Evolutionary conservation across 1,140 invertebrate genomes (phyloP).

Genomic region (Papilio polytes): DNA sequence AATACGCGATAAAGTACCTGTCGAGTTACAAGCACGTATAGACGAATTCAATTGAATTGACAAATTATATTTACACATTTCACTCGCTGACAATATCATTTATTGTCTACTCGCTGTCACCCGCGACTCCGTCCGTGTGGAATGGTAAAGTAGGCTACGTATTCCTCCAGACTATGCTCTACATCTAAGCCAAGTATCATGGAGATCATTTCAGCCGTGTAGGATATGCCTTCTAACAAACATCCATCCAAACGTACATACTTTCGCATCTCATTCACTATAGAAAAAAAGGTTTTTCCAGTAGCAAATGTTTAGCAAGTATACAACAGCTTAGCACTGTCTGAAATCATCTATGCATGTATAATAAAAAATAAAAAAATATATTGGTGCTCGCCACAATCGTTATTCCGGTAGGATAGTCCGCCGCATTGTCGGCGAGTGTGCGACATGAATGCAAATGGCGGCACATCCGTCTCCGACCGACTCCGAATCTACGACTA

Average conservation of each 20-base stretch:
- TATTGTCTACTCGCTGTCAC: too few species aligned
- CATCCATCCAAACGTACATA: too few species aligned
- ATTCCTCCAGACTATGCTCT: too few species aligned
- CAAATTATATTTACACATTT: too few species aligned
- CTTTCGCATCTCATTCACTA: too few species aligned
- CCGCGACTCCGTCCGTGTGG: too few species aligned
- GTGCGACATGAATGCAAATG: constrained; percentile 75
- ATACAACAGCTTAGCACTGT: not conserved
- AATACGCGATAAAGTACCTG: constrained; percentile 18
- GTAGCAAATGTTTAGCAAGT: too few species aligned
- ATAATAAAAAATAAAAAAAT: constrained; percentile 39
- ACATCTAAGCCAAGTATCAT: too few species aligned
- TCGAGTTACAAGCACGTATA: not conserved
- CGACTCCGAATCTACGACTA: constrained; percentile 75
- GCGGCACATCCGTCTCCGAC: constrained; percentile 72
- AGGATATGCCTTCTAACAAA: too few species aligned
- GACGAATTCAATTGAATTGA: not conserved
- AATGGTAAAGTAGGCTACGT: too few species aligned
- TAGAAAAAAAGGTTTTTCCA: too few species aligned
- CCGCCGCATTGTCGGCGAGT: constrained; percentile 66
- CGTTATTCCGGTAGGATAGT: constrained; percentile 57
- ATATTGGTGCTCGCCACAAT: constrained; percentile 47
- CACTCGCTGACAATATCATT: not conserved
- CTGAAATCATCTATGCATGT: constrained; percentile 28
- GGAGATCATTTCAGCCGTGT: too few species aligned